Conservation (phyloP, 2,797 vertebrate genomes). For the Neosalanx taihuensis region DNA sequence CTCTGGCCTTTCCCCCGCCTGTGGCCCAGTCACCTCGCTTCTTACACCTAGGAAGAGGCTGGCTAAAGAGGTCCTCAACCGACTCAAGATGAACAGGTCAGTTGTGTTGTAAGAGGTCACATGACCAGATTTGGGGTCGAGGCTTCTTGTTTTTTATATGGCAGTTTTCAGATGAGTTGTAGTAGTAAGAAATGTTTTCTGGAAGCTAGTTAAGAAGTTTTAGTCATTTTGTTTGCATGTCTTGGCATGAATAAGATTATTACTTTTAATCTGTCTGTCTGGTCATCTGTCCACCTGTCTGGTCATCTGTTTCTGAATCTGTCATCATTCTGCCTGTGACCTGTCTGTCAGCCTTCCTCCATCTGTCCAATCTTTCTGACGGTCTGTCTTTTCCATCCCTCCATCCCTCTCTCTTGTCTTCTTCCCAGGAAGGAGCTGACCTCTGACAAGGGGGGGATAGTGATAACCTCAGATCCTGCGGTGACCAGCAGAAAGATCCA, state of each 20-base stretch:
- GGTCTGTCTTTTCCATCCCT: background rate
- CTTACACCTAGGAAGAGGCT: conserved; percentile 60
- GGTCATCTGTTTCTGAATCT: no score
- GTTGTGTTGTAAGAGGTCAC: background rate
- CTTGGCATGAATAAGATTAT: no score
- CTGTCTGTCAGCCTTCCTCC: background rate
- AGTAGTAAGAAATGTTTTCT: background rate
- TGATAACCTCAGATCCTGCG: conserved; percentile 66
- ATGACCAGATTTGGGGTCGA: no score
- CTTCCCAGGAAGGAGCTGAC: conserved; percentile 69
- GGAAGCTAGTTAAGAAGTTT: no score
- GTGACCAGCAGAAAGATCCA: conserved; percentile 58
- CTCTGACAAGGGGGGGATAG: conserved; percentile 74
- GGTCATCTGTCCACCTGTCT: no score
- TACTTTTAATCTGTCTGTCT: no score
- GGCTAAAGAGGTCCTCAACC: conserved; percentile 54
- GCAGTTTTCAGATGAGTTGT: background rate
- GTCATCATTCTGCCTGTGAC: no score
- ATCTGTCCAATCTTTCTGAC: background rate
- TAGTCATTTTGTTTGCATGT: no score
- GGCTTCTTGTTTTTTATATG: no score
- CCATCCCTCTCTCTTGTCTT: conserved; percentile 8
- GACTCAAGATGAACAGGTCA: conserved; percentile 67
- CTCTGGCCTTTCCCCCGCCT: background rate
- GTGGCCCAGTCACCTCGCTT: conserved; percentile 17